Evolutionary conservation across 2,113 vertebrate genomes (phyloP), one percentile per base, ranked within the genome.

Genomic region (Hucho hucho): DNA sequence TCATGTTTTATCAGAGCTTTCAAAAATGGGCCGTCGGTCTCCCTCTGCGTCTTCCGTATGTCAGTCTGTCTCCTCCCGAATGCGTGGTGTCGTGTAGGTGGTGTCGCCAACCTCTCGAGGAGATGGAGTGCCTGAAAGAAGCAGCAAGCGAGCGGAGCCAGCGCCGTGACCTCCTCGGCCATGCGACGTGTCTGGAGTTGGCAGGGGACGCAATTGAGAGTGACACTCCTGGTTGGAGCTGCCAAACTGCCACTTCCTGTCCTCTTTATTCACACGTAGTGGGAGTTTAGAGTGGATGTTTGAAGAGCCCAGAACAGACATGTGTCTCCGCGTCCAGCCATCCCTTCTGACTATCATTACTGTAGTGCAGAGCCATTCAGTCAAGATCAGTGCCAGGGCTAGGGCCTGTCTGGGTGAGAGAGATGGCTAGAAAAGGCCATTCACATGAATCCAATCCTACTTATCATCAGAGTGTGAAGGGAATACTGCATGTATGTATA

Each of bases 161-260:
- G 49, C 67, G 3, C 87, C 81, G 75, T 91, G 90, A 93, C 92
- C 93, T 93, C 92, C 90, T 87, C 69, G 87, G 88, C 88, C 86
- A 73, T 18, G 81, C 83, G 78, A 89, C 81, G 87, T 87, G 84
- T 91, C 88, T 89, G 83, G 78, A 92, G 92, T 87, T 93, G 92
- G 92, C 93, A 93, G 90, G 89, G 91, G 91, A 93, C 80, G 75
- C 91, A 89, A 93, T 93, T 90, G 89, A 88, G 92, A 90, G 87
- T 93, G 93, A 93, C 92, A 93, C 90, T 91, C 91, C 89, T 92
- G 92, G 92, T 92, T 91, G 90, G 92, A 93, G 91, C 91, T 92
- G 93, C 92, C 93, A 93, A 94, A 91, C 91, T 92, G 90, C 92
- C 92, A 92, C 92, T 93, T 92, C 92, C 90, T 92, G 91, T 93